Base-by-base conservation (phyloP, 64 coral and sea anemone species). In the Montipora cactus region DNA sequence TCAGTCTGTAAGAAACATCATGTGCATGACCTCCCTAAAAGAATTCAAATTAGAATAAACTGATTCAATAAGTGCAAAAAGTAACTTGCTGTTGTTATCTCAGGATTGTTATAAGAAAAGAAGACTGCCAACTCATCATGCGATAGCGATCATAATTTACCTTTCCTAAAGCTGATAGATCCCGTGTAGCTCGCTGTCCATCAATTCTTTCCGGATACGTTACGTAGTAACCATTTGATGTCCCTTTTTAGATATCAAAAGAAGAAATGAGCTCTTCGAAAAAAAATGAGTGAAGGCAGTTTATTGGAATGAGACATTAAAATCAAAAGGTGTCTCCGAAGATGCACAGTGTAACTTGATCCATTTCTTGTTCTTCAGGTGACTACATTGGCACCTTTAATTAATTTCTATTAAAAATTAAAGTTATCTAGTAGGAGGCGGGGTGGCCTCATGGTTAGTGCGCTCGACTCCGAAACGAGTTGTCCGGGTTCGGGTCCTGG, bases 121-220 rank as follows among this genome's bases (percentile, higher is more conserved):
- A 64, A 14, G 61, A 15, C 4, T 64, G 61, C 14, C 13, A 11
- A 4, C 61, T 12, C 9, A 55, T 64, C 15, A 47, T 44, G 19
- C 9, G 46, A 44, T 62, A 77, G 7, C 37, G 19, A 8, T 28
- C 19, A 59, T 59, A 12, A 72, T 44, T 23, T 49, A 92, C 90
- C 67, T 92, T 49, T 61, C 47, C 73, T 5, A 52, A 81, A 48
- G 90, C 86, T 76, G 90, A 86, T 2, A 92, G 74, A 52, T 92
- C 90, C 37, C 90, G 75, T 46, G 19, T 86, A 14, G 15, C 25
- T 28, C 90, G 80, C 19, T 61, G 18, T 2, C n/a, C 47, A 77
- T 92, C 79, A 13, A 92, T 18, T 14, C 90, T 49, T 55, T 77
- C 90, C 5, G 90, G 90, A 25, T 77, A 92, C 3, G 81, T 86